phyloP scores from a whole-genome alignment of 2,113 vertebrate species.

The Silurus asotus region DNA sequence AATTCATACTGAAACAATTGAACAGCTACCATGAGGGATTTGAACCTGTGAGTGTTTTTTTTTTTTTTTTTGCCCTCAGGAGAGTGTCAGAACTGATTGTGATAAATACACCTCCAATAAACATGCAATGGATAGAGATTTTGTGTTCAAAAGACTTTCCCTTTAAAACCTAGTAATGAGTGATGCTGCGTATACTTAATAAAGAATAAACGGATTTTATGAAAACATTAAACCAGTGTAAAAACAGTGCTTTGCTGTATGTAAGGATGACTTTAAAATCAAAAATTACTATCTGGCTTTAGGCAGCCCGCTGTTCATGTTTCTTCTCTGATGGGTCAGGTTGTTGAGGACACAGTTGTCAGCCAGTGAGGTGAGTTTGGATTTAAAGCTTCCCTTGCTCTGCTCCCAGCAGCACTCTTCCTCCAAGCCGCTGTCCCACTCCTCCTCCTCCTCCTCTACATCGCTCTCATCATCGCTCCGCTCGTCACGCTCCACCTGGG shows the following conservation, averaged over 20 bases:
- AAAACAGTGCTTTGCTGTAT: background rate
- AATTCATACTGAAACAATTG: background rate
- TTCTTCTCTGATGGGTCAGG: constrained; percentile 69
- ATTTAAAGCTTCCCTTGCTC: constrained; percentile 65
- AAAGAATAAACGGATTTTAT: background rate
- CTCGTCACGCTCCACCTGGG: constrained; percentile 84
- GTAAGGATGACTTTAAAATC: background rate
- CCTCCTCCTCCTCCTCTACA: constrained; percentile 74
- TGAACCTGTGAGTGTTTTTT: background rate
- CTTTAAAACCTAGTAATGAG: background rate
- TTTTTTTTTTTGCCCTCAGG: background rate
- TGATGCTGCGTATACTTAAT: background rate
- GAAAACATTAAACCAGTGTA: background rate
- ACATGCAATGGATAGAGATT: background rate
- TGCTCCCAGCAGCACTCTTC: constrained; percentile 58
- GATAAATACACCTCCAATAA: background rate
- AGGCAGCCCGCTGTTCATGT: constrained; percentile 64
- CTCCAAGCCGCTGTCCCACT: constrained; percentile 54
- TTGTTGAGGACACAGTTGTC: constrained; percentile 73
- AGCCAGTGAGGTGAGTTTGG: constrained; percentile 62
- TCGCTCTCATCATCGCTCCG: constrained; percentile 89
- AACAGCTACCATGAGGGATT: background rate
- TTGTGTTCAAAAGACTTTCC: background rate
- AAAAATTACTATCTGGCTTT: constrained; percentile 72
- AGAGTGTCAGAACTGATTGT: background rate